Base-by-base conservation (phyloP, 2,113 vertebrate species). In the Phylloscopus trochilus region DNA sequence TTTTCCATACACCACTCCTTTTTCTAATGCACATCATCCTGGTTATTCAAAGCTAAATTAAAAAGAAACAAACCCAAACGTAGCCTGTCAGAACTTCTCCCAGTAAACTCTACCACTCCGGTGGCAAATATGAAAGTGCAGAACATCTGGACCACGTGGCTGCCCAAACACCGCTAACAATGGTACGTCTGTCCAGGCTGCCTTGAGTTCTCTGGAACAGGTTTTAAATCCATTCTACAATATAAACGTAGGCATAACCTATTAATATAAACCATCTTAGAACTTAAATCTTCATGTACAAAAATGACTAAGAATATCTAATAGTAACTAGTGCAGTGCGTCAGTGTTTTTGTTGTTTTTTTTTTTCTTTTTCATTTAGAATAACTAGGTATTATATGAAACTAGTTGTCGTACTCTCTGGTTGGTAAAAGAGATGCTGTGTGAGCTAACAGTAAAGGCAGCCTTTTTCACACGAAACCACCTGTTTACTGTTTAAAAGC, bases 261-360 rank as follows among this genome's bases (percentile, higher is more conserved):
- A 98, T 98, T 98, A 96, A 98, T 98, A 98, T 98, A 98, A 98
- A 98, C 98, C 98, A 98, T 98, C 97, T 98, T 97, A 98, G 97
- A 98, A 98, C 98, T 98, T 98, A 98, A 98, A 98, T 98, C 98
- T 98, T 97, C 98, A 98, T 98, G 98, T 98, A 98, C 98, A 98
- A 98, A 98, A 98, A 98, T 97, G 98, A 98, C 98, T 98, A 98
- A 97, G 97, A 98, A 98, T 98, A 98, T 98, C 98, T 98, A 98
- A 97, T 98, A 98, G 97, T 98, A 98, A 98, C 98, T 98, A 98
- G 98, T 98, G 98, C 98, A 98, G 98, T 98, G 98, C 96, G 96
- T 98, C 98, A 98, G 98, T 97, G 96, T 98, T 97, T 97, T 94
- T 95, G 79, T 69, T 92, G 39, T 52, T 74, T 64, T 66, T 70